These are phyloP conservation scores for Miltochrista miniata DNA, from an alignment of 2,888 invertebrate species.

Conservation along the genomic window DNA sequence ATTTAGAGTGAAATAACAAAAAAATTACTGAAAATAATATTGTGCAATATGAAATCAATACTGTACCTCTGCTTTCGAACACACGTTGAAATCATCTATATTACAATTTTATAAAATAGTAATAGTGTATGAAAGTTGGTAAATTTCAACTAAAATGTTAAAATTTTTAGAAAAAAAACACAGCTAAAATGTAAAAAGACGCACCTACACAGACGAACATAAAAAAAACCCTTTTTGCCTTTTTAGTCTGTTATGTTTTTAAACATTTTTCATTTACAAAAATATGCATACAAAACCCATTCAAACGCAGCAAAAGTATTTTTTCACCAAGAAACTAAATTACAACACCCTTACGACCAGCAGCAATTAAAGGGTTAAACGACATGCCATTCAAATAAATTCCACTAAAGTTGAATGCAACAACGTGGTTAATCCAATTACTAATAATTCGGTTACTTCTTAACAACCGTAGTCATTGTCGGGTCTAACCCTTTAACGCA, in stretches of 20 bases:
- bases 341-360: conserved; percentile 38
- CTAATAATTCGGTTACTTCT: conserved; percentile 64
- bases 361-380: conserved; percentile 59
- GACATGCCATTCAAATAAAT: conserved; percentile 69
- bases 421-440: conserved; percentile 65
- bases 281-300: neutral
- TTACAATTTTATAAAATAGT: too few relatives aligned
- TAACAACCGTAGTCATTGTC: conserved; percentile 52
- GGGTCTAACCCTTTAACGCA: conserved; percentile 66
- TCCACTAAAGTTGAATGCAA: conserved; percentile 60
- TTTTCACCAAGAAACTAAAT: conserved; percentile 33
- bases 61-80: too few relatives aligned
- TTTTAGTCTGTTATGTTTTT: neutral
- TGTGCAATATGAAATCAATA: too few relatives aligned
- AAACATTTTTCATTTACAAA: neutral
- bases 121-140: too few relatives aligned
- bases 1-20: too few relatives aligned
- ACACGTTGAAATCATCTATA: too few relatives aligned
- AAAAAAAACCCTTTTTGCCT: neutral
- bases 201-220: too few relatives aligned
- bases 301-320: conserved; percentile 1
- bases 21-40: too few relatives aligned
- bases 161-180: too few relatives aligned
- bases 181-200: too few relatives aligned
- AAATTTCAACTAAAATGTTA: too few relatives aligned